Percentiles rank a stretch among this genome's conserved stretches.
Evolutionary conservation across 2,113 vertebrate species (phyloP).

Genomic region (Alexandromys fortis): DNA sequence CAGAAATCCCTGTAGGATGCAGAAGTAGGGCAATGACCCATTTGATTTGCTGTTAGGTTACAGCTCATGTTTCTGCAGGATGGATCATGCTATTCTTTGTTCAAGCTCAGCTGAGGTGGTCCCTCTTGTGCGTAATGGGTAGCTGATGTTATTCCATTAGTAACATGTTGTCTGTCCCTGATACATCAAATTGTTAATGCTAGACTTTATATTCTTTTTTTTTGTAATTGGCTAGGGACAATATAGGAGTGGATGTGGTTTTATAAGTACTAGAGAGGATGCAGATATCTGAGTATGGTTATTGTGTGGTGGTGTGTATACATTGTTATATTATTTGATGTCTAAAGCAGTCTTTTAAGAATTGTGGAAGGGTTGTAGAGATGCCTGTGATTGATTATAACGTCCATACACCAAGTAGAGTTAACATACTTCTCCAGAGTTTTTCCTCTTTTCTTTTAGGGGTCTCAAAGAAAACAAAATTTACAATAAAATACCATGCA

Average conservation of each 20-base stretch:
- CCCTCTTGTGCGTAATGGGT: slow-evolving; percentile 22
- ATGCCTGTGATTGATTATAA: background rate
- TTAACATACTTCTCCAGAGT: background rate
- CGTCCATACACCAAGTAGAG: background rate
- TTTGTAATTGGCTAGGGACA: background rate
- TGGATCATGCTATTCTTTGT: slow-evolving; percentile 63
- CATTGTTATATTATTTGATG: background rate
- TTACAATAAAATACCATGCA: background rate
- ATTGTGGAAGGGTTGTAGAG: background rate
- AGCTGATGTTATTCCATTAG: slow-evolving; percentile 43
- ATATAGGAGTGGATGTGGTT: background rate
- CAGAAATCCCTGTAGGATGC: slow-evolving; percentile 17
- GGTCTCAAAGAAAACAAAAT: slow-evolving; percentile 2
- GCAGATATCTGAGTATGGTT: background rate
- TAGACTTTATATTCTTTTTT: slow-evolving; percentile 26
- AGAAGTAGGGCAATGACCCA: background rate
- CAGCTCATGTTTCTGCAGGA: background rate
- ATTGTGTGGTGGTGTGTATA: background rate
- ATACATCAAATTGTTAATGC: slow-evolving; percentile 28
- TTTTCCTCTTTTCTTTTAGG: background rate
- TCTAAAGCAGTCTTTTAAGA: slow-evolving; percentile 5
- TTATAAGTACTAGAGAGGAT: slow-evolving; percentile 21
- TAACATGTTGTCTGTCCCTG: slow-evolving; percentile 18
- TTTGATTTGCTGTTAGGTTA: background rate
- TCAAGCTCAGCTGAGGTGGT: slow-evolving; percentile 31